Base-by-base conservation (phyloP, 1,140 invertebrate genomes). In the Probaryconus sp. region DNA sequence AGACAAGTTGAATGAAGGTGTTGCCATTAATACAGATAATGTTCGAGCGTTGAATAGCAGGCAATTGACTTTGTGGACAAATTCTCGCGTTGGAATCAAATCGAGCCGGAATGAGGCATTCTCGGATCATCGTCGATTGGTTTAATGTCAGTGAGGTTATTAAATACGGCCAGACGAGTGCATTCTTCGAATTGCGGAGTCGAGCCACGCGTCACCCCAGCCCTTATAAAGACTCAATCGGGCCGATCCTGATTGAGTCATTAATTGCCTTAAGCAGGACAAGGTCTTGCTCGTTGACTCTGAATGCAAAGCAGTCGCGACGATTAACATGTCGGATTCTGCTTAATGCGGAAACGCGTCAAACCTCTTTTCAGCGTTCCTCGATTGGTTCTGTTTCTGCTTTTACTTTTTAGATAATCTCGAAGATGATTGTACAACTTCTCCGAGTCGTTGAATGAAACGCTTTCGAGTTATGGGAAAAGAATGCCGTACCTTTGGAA, bases 201-300 rank as follows among this genome's bases (percentile, higher is more conserved):
- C 61, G 21, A 58, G 56, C 61, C 67, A 76, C 60, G 72, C 56
- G 45, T 65, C 38, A 45, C 56, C 45, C 42, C 48, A 58, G 69
- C 69, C 75, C 75, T 77, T 77, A 77, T 77, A 77, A 73, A 69
- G 69, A 69, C 68, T 73, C 60, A 61, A 73, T 77, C 69, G 61
- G 51, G 10, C 45, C 16, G 58, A 69, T 69, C 63, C 69, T 72
- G 74, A 77, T 77, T 77, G 74, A 72, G 69, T 73, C 74, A 68
- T 77, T 77, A 77, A 77, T 77, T 69, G 64, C 69, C 69, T 73
- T 73, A 71, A 75, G 72, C 65, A 75, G 71, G 67, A 68, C 76
- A 76, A 75, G 76, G 72, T 64, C 71, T 77, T 64, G 58, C 50
- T 48, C 42, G 30, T 31, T 58, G 50, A 13, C 60, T 64, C 33